Evolutionary conservation across 2,888 invertebrate species (phyloP).

Genomic region (Caenorhabditis sp.): DNA sequence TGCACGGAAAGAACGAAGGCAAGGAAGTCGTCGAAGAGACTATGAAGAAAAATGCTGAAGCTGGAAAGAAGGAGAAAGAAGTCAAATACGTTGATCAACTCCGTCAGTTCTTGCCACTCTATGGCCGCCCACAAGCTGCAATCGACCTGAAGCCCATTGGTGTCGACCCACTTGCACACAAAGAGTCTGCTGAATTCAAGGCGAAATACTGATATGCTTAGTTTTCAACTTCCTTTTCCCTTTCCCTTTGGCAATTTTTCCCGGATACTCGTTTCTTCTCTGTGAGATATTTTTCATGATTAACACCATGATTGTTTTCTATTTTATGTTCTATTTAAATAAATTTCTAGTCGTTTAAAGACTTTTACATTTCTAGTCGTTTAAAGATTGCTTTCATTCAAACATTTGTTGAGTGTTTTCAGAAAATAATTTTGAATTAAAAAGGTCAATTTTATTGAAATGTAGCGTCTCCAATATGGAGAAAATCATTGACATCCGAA

Average conservation of each 20-base stretch:
- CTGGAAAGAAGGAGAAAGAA: constrained; percentile 64
- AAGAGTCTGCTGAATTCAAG: constrained; percentile 18
- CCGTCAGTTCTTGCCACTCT: constrained; percentile 58
- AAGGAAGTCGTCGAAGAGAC: constrained; percentile 31
- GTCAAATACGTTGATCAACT: constrained; percentile 61
- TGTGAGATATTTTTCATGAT: constrained; percentile 32
- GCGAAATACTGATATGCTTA: constrained; percentile 37
- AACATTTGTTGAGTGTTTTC: too few relatives aligned
- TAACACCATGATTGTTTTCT: constrained; percentile 5
- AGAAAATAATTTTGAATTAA: not conserved
- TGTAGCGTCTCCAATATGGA: constrained; percentile 45
- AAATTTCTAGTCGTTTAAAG: constrained; percentile 15
- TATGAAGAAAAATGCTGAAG: constrained; percentile 54
- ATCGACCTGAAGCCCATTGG: constrained; percentile 70
- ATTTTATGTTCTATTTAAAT: constrained; percentile 11
- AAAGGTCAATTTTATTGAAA: constrained; percentile 28
- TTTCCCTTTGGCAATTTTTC: constrained; percentile 20
- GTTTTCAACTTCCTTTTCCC: not conserved
- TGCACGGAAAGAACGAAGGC: constrained; percentile 67
- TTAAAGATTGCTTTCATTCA: not conserved
- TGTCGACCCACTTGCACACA: constrained; percentile 53
- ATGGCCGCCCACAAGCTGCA: constrained; percentile 61
- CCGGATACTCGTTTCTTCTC: constrained; percentile 48
- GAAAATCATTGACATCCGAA: constrained; percentile 25
- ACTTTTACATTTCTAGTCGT: too few relatives aligned